phyloP scores from a whole-genome alignment of 2,113 vertebrate genomes.

The Dolichotis patagonum region DNA sequence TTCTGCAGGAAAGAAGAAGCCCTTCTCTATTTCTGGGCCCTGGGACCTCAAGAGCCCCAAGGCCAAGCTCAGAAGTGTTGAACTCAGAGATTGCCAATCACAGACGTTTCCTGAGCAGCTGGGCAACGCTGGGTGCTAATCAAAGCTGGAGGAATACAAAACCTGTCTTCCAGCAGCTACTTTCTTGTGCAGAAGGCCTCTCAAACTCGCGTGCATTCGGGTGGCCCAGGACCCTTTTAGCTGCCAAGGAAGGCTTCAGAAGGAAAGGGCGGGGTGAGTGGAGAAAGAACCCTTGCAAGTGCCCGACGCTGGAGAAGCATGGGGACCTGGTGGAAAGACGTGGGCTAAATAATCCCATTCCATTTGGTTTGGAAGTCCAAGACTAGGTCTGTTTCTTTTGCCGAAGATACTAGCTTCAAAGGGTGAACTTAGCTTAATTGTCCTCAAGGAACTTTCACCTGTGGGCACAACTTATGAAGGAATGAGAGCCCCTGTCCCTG shows the following conservation, averaged over 20 bases:
- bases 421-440: not conserved
- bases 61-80: not conserved
- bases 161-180: rapidly evolving
- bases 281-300: not conserved
- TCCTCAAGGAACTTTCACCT: too few relatives aligned
- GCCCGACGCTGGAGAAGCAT: not conserved
- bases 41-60: not conserved
- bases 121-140: not conserved
- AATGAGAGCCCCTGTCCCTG: not conserved
- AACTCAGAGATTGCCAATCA: not conserved
- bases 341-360: rapidly evolving
- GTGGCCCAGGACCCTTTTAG: not conserved
- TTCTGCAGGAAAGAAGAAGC: not conserved
- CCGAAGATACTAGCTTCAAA: not conserved
- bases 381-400: not conserved
- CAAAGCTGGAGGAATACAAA: not conserved
- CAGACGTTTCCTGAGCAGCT: not conserved
- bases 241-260: not conserved
- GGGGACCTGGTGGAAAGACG: not conserved
- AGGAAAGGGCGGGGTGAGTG: not conserved
- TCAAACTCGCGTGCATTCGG: rapidly evolving
- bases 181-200: not conserved
- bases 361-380: not conserved
- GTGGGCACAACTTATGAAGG: not conserved
- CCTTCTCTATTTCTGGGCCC: not conserved